Evolutionary conservation across 2,113 vertebrate species (phyloP).

Genomic region (Chamaetylas fuelleborni): DNA sequence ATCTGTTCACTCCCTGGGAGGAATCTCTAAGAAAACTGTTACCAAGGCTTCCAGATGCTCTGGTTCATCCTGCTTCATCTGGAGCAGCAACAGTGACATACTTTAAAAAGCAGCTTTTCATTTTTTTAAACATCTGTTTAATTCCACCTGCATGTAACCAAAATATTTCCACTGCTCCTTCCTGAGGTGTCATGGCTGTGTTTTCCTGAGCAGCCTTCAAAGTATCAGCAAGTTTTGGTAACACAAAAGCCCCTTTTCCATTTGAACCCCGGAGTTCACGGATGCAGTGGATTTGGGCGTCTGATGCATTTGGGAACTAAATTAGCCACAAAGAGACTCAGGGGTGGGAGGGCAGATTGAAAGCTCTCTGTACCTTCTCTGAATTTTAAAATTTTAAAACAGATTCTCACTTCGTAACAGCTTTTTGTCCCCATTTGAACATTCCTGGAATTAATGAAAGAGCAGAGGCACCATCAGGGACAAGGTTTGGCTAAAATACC

Average conservation of each 20-base stretch:
- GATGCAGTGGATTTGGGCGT: constrained; percentile 28
- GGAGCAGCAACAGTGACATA: background rate
- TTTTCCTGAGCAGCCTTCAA: constrained; percentile 13
- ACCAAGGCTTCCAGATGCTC: constrained; percentile 61
- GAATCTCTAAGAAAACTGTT: constrained; percentile 47
- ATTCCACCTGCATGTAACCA: constrained; percentile 44
- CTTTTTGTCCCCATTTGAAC: constrained; percentile 2
- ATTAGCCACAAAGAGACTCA: constrained; percentile 35
- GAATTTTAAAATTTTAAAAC: constrained; percentile 55
- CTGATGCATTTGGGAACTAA: constrained; percentile 3
- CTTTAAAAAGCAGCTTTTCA: constrained; percentile 8
- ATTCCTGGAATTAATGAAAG: background rate
- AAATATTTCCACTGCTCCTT: constrained; percentile 58
- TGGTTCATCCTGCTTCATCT: constrained; percentile 28
- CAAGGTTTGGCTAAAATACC: background rate
- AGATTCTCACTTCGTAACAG: background rate
- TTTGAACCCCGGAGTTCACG: background rate
- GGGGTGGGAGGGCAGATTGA: constrained; percentile 28
- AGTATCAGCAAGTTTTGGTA: background rate
- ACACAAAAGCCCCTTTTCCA: constrained; percentile 27
- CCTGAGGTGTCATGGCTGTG: background rate
- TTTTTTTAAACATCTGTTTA: constrained; percentile 55
- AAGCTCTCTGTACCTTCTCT: constrained; percentile 24
- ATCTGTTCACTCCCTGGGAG: constrained; percentile 16
- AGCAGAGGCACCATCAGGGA: background rate